Evolutionary conservation across 2,113 vertebrate genomes (phyloP).

Genomic region (Mirounga angustirostris): DNA sequence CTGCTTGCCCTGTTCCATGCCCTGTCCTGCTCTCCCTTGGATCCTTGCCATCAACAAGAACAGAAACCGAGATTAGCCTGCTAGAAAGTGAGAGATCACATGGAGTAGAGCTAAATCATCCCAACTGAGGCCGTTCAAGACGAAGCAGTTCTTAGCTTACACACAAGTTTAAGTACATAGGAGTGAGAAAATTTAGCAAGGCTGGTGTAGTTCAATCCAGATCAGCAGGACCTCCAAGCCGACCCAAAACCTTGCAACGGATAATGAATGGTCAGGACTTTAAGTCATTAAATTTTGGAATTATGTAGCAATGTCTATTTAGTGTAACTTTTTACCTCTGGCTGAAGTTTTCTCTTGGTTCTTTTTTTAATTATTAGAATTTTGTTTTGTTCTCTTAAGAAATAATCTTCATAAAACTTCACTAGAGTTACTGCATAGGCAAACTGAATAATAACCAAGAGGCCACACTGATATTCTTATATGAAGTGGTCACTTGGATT

Average conservation of each 20-base stretch:
- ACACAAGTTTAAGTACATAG: not conserved
- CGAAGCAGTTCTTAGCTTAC: not conserved
- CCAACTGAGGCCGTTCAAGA: not conserved
- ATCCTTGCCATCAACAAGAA: not conserved
- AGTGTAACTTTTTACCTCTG: not conserved
- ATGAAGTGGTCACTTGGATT: not conserved
- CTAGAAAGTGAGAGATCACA: no score
- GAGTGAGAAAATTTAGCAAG: not conserved
- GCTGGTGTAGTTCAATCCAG: not conserved
- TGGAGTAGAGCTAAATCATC: not conserved
- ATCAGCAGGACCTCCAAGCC: not conserved
- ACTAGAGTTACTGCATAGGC: not conserved
- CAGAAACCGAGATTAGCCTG: not conserved
- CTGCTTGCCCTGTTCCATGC: not conserved
- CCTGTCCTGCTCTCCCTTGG: not conserved
- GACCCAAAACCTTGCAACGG: not conserved
- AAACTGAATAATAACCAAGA: not conserved
- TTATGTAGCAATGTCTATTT: not conserved
- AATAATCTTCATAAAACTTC: not conserved
- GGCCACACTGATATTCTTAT: not conserved
- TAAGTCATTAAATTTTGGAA: not conserved
- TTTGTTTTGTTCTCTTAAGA: not conserved
- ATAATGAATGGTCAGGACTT: not conserved
- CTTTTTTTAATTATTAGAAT: not conserved
- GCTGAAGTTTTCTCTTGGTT: not conserved